phyloP scores from a whole-genome alignment of 1,140 invertebrate species.

The Stenopsyche tienmushanensis region DNA sequence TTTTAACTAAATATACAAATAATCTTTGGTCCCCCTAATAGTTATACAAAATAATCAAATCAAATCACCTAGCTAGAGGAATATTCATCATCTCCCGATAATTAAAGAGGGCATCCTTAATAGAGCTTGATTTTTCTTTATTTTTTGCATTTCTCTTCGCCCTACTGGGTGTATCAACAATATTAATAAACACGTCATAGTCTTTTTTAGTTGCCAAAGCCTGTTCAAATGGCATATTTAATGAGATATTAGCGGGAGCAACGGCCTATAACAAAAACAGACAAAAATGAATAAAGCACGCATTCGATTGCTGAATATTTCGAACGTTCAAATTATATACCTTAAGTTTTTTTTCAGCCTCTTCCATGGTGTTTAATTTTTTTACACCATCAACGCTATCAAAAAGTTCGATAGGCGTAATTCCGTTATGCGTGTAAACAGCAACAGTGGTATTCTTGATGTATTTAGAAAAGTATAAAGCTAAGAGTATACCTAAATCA shows the following conservation, averaged over 20 bases:
- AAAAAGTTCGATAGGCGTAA: constrained; percentile 1
- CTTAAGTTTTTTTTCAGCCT: constrained; percentile 14
- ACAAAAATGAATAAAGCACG: neutral
- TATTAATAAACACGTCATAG: constrained; percentile 34
- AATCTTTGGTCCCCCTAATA: too few species aligned
- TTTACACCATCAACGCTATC: neutral
- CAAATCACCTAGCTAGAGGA: constrained; percentile 6
- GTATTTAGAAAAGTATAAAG: constrained; percentile 24
- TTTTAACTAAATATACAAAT: too few species aligned
- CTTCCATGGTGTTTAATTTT: neutral
- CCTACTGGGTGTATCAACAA: constrained; percentile 11
- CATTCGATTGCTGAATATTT: too few species aligned
- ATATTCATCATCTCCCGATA: constrained; percentile 9
- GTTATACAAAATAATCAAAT: neutral
- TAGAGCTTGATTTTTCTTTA: neutral
- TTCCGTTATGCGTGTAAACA: constrained; percentile 23
- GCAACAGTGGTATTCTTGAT: constrained; percentile 30
- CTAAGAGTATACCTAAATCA: constrained; percentile 31
- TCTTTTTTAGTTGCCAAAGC: constrained; percentile 14
- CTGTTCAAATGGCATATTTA: constrained; percentile 24
- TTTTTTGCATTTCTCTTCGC: neutral
- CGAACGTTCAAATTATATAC: too few species aligned
- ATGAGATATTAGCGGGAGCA: neutral
- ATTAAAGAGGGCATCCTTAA: neutral
- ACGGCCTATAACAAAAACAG: constrained; percentile 11